phyloP scores from a whole-genome alignment of 2,888 invertebrate genomes.

The Eupsilia transversa region DNA sequence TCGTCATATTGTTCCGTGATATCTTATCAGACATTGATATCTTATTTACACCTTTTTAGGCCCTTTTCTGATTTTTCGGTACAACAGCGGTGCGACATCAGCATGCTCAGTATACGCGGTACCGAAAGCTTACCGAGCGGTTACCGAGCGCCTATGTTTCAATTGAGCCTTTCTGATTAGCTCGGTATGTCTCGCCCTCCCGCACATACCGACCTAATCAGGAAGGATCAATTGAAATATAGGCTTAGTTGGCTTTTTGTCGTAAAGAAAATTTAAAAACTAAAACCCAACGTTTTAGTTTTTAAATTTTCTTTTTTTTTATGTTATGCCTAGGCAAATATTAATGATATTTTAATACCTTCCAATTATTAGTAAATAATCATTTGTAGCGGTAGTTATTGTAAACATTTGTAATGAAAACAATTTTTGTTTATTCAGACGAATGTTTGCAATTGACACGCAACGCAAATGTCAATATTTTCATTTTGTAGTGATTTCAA shows the following conservation, averaged over 20 bases:
- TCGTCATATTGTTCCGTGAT: not conserved
- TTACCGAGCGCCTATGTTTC: too few relatives aligned
- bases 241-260: not conserved
- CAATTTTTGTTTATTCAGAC: slow-evolving; percentile 24
- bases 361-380: not conserved
- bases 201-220: too few relatives aligned
- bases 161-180: too few relatives aligned
- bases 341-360: not conserved
- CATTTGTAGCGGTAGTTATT: slow-evolving; percentile 11
- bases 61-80: too few relatives aligned
- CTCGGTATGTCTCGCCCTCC: too few relatives aligned
- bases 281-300: too few relatives aligned
- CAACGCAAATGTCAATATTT: slow-evolving; percentile 17
- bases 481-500: slow-evolving; percentile 7
- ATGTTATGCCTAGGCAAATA: not conserved
- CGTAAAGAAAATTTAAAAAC: too few relatives aligned
- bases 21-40: too few relatives aligned
- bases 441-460: slow-evolving; percentile 28
- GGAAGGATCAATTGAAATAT: too few relatives aligned
- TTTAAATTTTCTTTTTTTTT: not conserved
- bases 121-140: too few relatives aligned
- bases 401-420: slow-evolving; percentile 37
- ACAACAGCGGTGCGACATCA: too few relatives aligned
- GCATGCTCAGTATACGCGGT: too few relatives aligned
- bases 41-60: not conserved